These are phyloP conservation scores for Papilio demoleus DNA, from an alignment of 2,888 invertebrate species.

Conservation along the genomic window DNA sequence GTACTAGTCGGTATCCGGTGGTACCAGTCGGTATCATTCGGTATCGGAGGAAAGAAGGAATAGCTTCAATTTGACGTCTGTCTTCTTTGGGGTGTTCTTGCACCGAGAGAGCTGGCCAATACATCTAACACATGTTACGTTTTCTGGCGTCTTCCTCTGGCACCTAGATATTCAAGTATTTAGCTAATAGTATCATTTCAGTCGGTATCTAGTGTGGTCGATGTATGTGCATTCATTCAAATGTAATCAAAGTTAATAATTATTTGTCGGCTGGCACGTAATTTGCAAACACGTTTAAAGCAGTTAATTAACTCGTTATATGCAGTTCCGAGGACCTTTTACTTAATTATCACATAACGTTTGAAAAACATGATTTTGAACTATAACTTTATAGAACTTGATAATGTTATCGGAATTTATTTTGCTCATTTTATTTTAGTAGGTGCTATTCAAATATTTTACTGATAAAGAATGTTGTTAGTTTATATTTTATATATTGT, in stretches of 20 bases:
- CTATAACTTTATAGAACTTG: neutral
- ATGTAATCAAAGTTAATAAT: slow-evolving; percentile 15
- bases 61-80: too few species aligned
- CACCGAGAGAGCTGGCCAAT: too few species aligned
- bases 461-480: too few species aligned
- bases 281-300: slow-evolving; percentile 31
- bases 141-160: too few species aligned
- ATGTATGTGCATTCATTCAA: slow-evolving; percentile 14
- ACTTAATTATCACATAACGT: slow-evolving; percentile 26
- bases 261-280: slow-evolving; percentile 15
- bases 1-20: too few species aligned
- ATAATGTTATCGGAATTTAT: neutral
- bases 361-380: slow-evolving; percentile 33
- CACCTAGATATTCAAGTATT: too few species aligned
- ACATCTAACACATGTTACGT: too few species aligned
- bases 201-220: neutral
- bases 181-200: too few species aligned
- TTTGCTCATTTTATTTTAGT: neutral
- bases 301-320: slow-evolving; percentile 32
- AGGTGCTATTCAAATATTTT: neutral
- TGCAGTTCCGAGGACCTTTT: slow-evolving; percentile 24
- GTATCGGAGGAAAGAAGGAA: too few species aligned
- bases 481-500: too few species aligned
- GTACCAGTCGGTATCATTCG: too few species aligned
- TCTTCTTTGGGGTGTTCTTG: too few species aligned